Conservation (phyloP, 37 sponge, comb jelly and placozoan genomes). For the Mnemiopsis leidyi region DNA sequence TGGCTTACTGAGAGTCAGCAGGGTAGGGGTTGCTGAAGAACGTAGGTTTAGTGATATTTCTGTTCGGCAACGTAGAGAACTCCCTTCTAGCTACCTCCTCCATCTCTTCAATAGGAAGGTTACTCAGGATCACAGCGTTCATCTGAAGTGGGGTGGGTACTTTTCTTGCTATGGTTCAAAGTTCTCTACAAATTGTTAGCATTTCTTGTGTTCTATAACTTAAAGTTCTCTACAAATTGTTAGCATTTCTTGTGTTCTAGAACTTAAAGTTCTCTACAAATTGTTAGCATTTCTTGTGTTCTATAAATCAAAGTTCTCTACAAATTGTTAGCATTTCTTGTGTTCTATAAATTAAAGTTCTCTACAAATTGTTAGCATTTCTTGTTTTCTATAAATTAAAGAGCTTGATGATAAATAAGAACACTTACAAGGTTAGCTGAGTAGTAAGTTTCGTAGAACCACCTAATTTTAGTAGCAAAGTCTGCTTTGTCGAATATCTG, state of each 20-base stretch:
- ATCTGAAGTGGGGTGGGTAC: too few species aligned
- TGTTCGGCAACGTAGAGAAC: neutral
- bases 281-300: neutral
- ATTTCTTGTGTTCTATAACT: neutral
- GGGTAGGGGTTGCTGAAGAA: constrained; percentile 56
- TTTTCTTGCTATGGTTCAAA: neutral
- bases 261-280: neutral
- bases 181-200: neutral
- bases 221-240: neutral
- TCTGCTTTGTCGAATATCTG: constrained; percentile 30
- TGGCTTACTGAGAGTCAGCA: neutral
- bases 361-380: neutral
- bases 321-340: neutral
- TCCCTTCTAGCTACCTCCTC: neutral
- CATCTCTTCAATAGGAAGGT: neutral
- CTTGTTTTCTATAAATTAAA: neutral
- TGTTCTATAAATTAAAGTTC: neutral
- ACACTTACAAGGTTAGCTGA: constrained; percentile 35
- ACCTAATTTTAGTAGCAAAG: constrained; percentile 25
- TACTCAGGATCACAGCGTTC: constrained; percentile 36
- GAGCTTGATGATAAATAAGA: too few species aligned
- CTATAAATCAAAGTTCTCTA: neutral
- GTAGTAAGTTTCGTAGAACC: constrained; percentile 57
- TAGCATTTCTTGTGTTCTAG: neutral
- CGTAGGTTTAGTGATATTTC: constrained; percentile 40